Base-by-base conservation (phyloP, 2,797 vertebrate species). In the Pseudomugil gertrudae region DNA sequence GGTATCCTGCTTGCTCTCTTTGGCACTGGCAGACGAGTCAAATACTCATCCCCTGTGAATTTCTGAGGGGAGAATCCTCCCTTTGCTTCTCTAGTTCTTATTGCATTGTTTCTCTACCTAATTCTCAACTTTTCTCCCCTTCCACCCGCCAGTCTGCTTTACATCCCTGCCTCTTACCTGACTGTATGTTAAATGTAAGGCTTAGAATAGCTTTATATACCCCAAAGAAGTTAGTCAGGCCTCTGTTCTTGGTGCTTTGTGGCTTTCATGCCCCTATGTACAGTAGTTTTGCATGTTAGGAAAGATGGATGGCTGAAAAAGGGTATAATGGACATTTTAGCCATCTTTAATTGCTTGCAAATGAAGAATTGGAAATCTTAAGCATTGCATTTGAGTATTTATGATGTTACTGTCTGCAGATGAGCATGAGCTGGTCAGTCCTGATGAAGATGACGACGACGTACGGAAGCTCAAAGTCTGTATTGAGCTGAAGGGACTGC, bases 381-480 rank as follows among this genome's bases (percentile, higher is more conserved):
- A n/a, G n/a, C n/a, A n/a, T n/a, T n/a, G n/a, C n/a, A n/a, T n/a
- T n/a, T n/a, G n/a, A n/a, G n/a, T n/a, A n/a, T n/a, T n/a, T n/a
- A n/a, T n/a, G n/a, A n/a, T n/a, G n/a, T n/a, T 26, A 27, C 66
- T 11, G 9, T 70, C 24, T 33, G 14, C 69, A 89, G 89, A 87
- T 35, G 87, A 84, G 64, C 79, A 27, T 0, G 84, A 87, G 56
- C 85, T 76, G 30, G 92, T 92, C 83, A 93, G 90, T 86, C 94
- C 53, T 0, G 84, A 85, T 0, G 89, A 88, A 0, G 89, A 89
- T 0, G 88, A 91, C 1, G 90, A 92, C 0, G 97, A 98, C 88
- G 96, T 98, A 89, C 95, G 96, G 85, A 98, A 99, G 92, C 95
- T 98, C 86, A 98, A 98, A 89, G 97, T 99, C 89, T 97, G 97